A percentile compares a stretch with the other conserved stretches of the same genome.
phyloP scores from a whole-genome alignment of 2,113 vertebrate species.

The Pterocles burchelli region DNA sequence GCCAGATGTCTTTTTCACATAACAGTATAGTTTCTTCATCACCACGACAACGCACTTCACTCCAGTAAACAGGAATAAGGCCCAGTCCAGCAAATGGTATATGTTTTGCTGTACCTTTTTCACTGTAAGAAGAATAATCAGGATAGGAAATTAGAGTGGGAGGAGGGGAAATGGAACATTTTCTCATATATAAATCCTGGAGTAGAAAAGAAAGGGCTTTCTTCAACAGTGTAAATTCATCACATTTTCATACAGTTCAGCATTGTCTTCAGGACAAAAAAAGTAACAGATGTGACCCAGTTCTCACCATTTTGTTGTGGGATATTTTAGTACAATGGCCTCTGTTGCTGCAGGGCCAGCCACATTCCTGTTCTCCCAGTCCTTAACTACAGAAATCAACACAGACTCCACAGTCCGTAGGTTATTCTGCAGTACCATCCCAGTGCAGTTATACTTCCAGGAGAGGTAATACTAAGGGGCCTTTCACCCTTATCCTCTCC shows the following conservation, averaged over 20 bases:
- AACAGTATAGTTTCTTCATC: constrained; percentile 85
- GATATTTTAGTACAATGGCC: not conserved
- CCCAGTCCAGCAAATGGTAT: constrained; percentile 73
- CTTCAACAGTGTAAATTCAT: constrained; percentile 3
- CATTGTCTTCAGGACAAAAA: constrained; percentile 30
- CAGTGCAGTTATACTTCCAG: not conserved
- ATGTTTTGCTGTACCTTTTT: constrained; percentile 79
- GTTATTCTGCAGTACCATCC: not conserved
- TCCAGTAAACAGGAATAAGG: constrained; percentile 82
- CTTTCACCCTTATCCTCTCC: not conserved
- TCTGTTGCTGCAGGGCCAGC: not conserved
- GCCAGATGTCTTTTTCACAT: constrained; percentile 83
- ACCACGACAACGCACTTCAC: constrained; percentile 82
- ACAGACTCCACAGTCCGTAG: not conserved
- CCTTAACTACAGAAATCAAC: not conserved
- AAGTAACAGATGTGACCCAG: constrained; percentile 51
- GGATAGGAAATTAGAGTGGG: not conserved
- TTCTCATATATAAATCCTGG: not conserved
- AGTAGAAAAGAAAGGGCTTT: not conserved
- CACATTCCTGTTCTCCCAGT: not conserved
- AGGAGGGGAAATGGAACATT: not conserved
- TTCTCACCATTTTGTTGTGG: constrained; percentile 13
- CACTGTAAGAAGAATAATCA: constrained; percentile 66
- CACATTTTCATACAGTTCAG: constrained; percentile 20
- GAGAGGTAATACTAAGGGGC: not conserved